These are phyloP conservation scores for Augiades crinisus DNA, from an alignment of 2,888 invertebrate genomes.

Conservation along the genomic window DNA sequence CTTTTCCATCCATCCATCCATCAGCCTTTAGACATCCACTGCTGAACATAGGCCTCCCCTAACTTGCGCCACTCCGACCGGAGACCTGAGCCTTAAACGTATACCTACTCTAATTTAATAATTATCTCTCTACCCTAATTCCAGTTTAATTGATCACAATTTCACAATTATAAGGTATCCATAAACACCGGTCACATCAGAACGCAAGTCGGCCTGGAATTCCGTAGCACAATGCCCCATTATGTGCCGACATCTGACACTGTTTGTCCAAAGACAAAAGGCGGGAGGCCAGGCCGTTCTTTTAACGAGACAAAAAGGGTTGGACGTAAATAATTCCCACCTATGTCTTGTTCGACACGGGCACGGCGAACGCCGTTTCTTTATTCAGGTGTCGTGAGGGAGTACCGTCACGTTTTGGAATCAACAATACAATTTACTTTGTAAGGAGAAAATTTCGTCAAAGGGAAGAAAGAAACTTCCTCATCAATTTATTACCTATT, in stretches of 20 bases:
- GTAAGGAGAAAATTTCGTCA: not conserved
- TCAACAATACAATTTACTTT: not conserved
- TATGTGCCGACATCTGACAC: slow-evolving; percentile 12
- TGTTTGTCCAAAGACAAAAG: slow-evolving; percentile 20
- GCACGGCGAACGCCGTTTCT: not conserved
- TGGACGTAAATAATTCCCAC: slow-evolving; percentile 21
- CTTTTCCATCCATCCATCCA: too few relatives aligned
- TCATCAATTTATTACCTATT: too few relatives aligned
- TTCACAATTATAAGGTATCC: too few relatives aligned
- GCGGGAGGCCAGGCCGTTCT: slow-evolving; percentile 6
- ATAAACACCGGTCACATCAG: not conserved
- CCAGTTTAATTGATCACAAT: too few relatives aligned
- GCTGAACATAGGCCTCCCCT: too few relatives aligned
- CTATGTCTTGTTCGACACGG: slow-evolving; percentile 18
- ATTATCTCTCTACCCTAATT: too few relatives aligned
- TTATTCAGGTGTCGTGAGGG: slow-evolving; percentile 3
- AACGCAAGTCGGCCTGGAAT: not conserved
- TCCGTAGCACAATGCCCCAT: slow-evolving; percentile 13
- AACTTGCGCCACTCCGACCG: too few relatives aligned
- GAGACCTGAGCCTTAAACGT: too few relatives aligned
- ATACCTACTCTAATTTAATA: too few relatives aligned
- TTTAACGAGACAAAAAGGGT: slow-evolving; percentile 14
- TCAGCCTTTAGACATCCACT: too few relatives aligned
- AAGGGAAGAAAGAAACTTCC: too few relatives aligned
- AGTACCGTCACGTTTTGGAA: not conserved